These are phyloP conservation scores for Acomys russatus DNA, from an alignment of 2,797 vertebrate genomes.

Conservation along the genomic window DNA sequence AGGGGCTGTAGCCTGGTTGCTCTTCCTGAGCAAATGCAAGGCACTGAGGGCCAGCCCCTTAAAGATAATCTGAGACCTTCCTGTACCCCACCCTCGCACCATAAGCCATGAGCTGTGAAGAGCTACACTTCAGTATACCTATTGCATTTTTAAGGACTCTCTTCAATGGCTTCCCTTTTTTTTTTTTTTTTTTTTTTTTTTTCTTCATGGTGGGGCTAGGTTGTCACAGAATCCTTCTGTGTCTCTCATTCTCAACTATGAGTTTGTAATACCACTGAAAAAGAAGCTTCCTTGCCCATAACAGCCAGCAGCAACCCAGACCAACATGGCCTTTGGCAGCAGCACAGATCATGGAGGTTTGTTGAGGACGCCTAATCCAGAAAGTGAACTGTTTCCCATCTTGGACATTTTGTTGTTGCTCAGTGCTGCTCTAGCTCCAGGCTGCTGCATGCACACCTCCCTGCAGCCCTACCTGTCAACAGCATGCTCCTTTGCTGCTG, in stretches of 20 bases:
- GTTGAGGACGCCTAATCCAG: background rate
- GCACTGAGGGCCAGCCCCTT: background rate
- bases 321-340: background rate
- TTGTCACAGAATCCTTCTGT: background rate
- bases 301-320: background rate
- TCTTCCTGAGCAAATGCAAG: too few relatives aligned
- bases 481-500: background rate
- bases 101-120: background rate
- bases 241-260: background rate
- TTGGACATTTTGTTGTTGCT: too few relatives aligned
- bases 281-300: background rate
- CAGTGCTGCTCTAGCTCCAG: too few relatives aligned
- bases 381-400: too few relatives aligned
- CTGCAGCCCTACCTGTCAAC: background rate
- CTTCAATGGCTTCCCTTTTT: background rate
- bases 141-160: background rate
- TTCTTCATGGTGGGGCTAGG: background rate
- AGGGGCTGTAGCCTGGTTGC: too few relatives aligned
- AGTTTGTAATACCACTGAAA: background rate
- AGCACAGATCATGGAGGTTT: background rate
- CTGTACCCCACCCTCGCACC: background rate
- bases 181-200: too few relatives aligned
- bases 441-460: background rate
- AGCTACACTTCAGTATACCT: background rate
- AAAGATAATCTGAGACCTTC: background rate